These are phyloP conservation scores for Montifringilla adamsi DNA, from an alignment of 2,113 vertebrate species.

Conservation along the genomic window DNA sequence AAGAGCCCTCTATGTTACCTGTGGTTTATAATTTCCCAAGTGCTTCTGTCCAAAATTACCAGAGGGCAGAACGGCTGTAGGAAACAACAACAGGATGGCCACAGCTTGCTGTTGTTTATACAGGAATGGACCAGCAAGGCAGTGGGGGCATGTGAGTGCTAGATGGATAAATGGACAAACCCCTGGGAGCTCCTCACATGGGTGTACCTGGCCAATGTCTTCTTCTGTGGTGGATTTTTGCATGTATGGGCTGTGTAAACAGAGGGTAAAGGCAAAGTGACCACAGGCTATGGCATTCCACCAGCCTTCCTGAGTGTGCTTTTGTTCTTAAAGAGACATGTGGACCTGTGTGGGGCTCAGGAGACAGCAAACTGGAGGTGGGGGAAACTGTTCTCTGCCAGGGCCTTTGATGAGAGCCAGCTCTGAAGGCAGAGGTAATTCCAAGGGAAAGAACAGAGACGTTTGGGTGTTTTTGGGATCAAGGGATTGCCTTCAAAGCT, in stretches of 20 bases:
- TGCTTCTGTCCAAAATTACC: background rate
- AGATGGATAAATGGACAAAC: background rate
- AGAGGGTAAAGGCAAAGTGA: background rate
- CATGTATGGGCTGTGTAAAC: rapidly evolving
- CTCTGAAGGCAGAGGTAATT: conserved; percentile 15
- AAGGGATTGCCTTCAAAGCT: conserved; percentile 31
- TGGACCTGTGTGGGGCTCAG: background rate
- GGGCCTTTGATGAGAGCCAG: background rate
- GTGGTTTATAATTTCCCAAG: conserved; percentile 24
- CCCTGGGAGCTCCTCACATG: background rate
- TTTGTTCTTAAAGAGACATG: background rate
- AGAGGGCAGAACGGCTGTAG: background rate
- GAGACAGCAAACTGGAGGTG: background rate
- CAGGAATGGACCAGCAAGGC: background rate
- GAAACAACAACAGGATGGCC: background rate
- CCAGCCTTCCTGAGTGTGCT: background rate
- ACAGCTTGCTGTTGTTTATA: background rate
- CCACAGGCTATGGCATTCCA: background rate
- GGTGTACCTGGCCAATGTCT: background rate
- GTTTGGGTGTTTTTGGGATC: background rate
- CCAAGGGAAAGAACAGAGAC: background rate
- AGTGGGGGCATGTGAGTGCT: background rate
- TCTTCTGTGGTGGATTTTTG: background rate
- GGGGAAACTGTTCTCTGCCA: background rate
- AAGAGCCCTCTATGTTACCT: background rate